phyloP scores from a whole-genome alignment of 2,113 vertebrate species.

The Theristicus caerulescens region DNA sequence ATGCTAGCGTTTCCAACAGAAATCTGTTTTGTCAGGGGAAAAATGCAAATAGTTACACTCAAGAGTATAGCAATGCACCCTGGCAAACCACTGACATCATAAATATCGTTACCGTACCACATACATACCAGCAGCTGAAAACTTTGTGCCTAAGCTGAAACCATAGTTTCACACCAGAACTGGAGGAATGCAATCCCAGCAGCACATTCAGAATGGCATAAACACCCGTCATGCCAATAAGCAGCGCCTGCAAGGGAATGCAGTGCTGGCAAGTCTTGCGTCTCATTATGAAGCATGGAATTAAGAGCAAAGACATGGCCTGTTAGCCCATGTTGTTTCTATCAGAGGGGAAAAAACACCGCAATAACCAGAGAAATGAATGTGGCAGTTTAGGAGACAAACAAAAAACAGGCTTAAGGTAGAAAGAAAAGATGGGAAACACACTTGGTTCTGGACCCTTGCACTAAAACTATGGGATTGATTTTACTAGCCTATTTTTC shows the following conservation, averaged over 20 bases:
- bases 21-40: neutral
- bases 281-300: neutral
- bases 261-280: rapidly evolving
- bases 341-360: neutral
- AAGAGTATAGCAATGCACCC: neutral
- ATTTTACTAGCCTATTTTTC: neutral
- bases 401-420: neutral
- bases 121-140: neutral
- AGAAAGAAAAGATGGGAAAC: neutral
- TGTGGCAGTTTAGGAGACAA: neutral
- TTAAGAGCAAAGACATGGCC: neutral
- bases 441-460: neutral
- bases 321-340: neutral
- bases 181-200: neutral
- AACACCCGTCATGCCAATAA: rapidly evolving
- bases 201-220: neutral
- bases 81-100: neutral
- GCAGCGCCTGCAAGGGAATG: neutral
- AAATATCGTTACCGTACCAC: neutral
- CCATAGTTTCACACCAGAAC: neutral
- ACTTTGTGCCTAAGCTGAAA: neutral
- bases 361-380: neutral
- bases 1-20: neutral
- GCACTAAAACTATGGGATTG: neutral
- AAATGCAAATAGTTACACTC: neutral